Evolutionary conservation across 2,797 vertebrate genomes (phyloP), one percentile per base, ranked within the genome.

Genomic region (Buphagus erythrorhynchus): DNA sequence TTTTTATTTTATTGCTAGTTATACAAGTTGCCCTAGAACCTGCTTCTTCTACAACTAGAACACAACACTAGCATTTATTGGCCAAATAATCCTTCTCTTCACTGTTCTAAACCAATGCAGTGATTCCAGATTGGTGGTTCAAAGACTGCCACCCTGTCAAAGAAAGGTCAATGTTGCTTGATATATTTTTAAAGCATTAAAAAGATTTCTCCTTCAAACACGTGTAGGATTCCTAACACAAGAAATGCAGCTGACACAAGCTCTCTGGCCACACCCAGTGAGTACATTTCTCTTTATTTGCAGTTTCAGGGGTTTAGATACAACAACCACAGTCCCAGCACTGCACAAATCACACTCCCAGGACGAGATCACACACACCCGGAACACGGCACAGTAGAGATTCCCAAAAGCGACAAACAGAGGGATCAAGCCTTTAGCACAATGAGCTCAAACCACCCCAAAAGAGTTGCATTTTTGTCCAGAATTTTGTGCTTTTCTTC

Each of bases 281-380:
- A 92, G 35, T 40, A 31, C 15, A 81, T 40, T 80, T 86, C 72
- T 88, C 89, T 97, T 97, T 97, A 97, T 96, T 91, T 62, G 87
- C 93, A 54, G 72, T 91, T 95, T 93, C 76, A 61, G 46, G 43
- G 20, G 6, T 65, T 92, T 72, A 40, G 54, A 71, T 94, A 95
- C 93, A 95, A 93, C 26, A 80, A 36, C 15, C 90, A 89, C 61
- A 31, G 68, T 91, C 85, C 71, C 48, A 93, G 51, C 63, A 52
- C 61, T 40, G 55, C 87, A 96, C 95, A 78, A 74, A 83, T 65
- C 5, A 6, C 85, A 57, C 69, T 33, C 88, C 33, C 68, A 43
- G 61, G 51, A 91, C 35, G 0, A 79, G 75, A 86, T 71, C 89
- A 90, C 76, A 49, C 87, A 61, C 68, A 10, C 57, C 71, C 81